phyloP scores from a whole-genome alignment of 2,888 invertebrate genomes.

The Cerceris ruficornis region DNA sequence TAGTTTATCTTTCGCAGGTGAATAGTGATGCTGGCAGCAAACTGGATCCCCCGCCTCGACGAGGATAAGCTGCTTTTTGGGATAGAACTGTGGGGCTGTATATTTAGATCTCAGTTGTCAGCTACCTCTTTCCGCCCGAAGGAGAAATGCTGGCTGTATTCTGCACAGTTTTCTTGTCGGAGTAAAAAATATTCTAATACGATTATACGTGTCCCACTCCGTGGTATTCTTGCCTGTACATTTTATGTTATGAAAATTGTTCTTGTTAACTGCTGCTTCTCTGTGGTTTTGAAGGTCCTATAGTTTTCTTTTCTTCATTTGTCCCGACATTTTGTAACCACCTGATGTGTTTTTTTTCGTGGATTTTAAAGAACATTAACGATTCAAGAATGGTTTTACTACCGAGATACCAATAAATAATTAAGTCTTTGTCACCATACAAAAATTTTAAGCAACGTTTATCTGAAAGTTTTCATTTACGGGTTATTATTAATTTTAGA shows the following conservation, averaged over 20 bases:
- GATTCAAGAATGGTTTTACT: too few species aligned
- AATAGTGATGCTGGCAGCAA: conserved; percentile 37
- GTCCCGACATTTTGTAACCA: too few species aligned
- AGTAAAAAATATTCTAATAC: conserved; percentile 25
- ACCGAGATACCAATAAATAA: too few species aligned
- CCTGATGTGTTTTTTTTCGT: too few species aligned
- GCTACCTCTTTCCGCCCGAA: conserved; percentile 25
- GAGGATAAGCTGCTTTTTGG: conserved; percentile 52
- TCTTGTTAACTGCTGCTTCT: too few species aligned
- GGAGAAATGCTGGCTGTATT: conserved; percentile 10
- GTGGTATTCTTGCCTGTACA: conserved; percentile 26
- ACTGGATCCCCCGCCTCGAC: conserved; percentile 47
- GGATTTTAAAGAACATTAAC: too few species aligned
- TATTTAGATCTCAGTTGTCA: conserved; percentile 55
- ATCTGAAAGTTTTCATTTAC: too few species aligned
- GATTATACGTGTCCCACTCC: conserved; percentile 22
- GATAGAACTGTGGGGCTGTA: conserved; percentile 27
- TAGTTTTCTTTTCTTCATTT: too few species aligned
- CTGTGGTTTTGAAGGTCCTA: too few species aligned
- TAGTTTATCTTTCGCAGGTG: conserved; percentile 46
- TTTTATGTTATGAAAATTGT: not conserved
- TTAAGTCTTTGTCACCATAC: too few species aligned
- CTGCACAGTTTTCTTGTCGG: not conserved
- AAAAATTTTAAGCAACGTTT: too few species aligned
- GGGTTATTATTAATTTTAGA: too few species aligned